Conservation (phyloP, 2,888 invertebrate species). For the Synergus umbraculus region DNA sequence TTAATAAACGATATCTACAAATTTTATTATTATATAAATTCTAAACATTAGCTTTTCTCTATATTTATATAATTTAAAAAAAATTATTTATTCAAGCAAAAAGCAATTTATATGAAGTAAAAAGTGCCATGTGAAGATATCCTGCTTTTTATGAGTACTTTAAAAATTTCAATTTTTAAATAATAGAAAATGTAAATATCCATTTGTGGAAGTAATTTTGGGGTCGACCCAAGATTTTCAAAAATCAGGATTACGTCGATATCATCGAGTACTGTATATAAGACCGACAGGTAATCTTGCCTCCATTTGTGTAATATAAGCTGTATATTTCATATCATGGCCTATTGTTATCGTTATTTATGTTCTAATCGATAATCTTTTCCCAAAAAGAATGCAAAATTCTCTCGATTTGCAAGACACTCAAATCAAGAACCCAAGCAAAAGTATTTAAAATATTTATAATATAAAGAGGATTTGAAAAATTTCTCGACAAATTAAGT, state of each 20-base stretch:
- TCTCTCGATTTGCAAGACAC: neutral
- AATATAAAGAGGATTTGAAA: neutral
- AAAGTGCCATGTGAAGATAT: neutral
- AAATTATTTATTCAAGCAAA: neutral
- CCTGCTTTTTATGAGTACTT: neutral
- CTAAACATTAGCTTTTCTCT: neutral
- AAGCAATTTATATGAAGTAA: neutral
- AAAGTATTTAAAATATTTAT: neutral
- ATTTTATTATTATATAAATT: neutral
- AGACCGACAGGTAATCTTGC: slow-evolving; percentile 57
- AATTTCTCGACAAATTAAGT: neutral
- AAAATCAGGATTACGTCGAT: slow-evolving; percentile 38
- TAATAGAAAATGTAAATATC: slow-evolving; percentile 15
- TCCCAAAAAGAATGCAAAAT: slow-evolving; percentile 42
- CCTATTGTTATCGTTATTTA: slow-evolving; percentile 75
- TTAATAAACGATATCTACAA: neutral
- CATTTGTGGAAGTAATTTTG: slow-evolving; percentile 18
- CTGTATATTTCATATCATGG: slow-evolving; percentile 74
- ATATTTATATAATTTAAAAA: neutral
- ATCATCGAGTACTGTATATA: slow-evolving; percentile 53
- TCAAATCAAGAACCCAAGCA: neutral
- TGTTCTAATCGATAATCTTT: slow-evolving; percentile 61
- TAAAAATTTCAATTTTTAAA: neutral
- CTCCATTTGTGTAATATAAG: slow-evolving; percentile 71
- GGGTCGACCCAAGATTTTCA: slow-evolving; percentile 20